phyloP scores from a whole-genome alignment of 1,140 invertebrate genomes.

The Adoxophyes honmai region DNA sequence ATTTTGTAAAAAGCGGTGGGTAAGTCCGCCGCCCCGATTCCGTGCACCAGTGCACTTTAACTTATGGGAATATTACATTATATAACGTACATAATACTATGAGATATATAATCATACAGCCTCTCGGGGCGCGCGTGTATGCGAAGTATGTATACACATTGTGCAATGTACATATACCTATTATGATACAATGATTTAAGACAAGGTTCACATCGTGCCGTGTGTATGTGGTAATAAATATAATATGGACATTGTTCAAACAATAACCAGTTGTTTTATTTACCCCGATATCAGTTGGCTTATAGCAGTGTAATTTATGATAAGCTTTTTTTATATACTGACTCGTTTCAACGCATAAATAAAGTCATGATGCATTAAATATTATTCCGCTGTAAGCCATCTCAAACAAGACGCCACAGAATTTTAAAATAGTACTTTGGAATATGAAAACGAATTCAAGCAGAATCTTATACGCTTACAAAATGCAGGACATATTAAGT shows the following conservation, averaged over 20 bases:
- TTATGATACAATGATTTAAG: conserved; percentile 83
- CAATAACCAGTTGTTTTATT: conserved; percentile 74
- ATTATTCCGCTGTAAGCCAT: no score
- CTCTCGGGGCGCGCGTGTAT: conserved; percentile 75
- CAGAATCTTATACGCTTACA: no score
- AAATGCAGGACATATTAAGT: no score
- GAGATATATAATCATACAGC: conserved; percentile 77
- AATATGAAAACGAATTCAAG: no score
- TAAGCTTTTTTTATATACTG: no score
- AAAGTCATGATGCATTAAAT: no score
- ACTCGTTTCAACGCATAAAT: no score
- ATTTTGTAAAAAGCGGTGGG: conserved; percentile 74
- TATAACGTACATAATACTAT: conserved; percentile 77
- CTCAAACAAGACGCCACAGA: no score
- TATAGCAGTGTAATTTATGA: no score
- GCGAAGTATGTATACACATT: conserved; percentile 82
- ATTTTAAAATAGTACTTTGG: no score
- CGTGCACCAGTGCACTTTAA: conserved; percentile 76
- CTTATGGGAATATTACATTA: conserved; percentile 78
- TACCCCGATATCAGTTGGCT: conserved; percentile 1
- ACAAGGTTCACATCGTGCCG: conserved; percentile 91
- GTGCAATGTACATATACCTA: conserved; percentile 83
- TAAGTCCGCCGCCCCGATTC: conserved; percentile 69
- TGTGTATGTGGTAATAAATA: conserved; percentile 91
- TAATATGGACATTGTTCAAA: conserved; percentile 92